These are phyloP conservation scores for Shinisaurus crocodilurus DNA, from an alignment of 2,113 vertebrate genomes.

Conservation along the genomic window DNA sequence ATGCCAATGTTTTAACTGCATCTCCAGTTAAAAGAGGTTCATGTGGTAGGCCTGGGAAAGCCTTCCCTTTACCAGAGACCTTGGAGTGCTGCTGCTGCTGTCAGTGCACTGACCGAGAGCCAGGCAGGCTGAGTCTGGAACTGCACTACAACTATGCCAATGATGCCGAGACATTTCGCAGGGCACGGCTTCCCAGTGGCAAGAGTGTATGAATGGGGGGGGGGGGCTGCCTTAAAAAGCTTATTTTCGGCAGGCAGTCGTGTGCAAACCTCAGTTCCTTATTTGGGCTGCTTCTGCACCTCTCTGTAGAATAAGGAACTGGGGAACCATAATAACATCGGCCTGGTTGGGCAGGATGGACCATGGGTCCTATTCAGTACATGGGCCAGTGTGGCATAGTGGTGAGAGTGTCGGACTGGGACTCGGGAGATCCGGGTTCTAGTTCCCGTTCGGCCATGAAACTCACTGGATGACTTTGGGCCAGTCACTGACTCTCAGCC, in stretches of 20 bases:
- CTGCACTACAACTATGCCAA: not conserved
- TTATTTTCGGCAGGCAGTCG: not conserved
- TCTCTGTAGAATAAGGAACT: not conserved
- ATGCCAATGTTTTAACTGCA: too few relatives aligned
- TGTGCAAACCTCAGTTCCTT: not conserved
- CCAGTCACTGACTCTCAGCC: too few relatives aligned
- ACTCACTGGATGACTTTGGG: too few relatives aligned
- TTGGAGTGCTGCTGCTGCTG: not conserved
- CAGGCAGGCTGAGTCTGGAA: not conserved
- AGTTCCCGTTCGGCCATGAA: too few relatives aligned
- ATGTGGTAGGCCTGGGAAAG: not conserved
- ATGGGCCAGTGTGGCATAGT: too few relatives aligned
- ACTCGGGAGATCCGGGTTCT: too few relatives aligned
- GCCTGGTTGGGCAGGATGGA: not conserved
- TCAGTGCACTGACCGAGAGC: too few relatives aligned
- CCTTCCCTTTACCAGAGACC: too few relatives aligned
- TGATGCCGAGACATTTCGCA: not conserved
- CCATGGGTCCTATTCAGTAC: not conserved
- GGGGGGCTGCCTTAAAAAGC: not conserved
- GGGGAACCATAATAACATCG: not conserved
- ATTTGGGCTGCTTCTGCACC: not conserved
- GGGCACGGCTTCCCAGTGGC: not conserved
- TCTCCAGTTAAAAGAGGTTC: too few relatives aligned
- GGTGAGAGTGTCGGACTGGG: too few relatives aligned
- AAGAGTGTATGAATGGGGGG: not conserved